Percentiles rank a stretch among this genome's conserved stretches.
Evolutionary conservation across 2,113 vertebrate species (phyloP).

Genomic region (Sula dactylatra): DNA sequence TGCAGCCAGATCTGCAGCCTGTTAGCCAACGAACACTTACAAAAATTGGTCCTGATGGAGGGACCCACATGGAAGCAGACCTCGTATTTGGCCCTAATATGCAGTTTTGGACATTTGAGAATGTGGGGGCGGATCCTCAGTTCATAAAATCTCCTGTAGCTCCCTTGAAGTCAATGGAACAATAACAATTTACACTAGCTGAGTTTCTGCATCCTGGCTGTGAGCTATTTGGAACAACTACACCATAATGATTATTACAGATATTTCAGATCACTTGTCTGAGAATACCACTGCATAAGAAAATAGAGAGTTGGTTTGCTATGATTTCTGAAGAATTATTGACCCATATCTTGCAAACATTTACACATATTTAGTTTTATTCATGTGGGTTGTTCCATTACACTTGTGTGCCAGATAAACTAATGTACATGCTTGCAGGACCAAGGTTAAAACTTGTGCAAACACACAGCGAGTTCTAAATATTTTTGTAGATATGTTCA

Average conservation of each 20-base stretch:
- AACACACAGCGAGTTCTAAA: constrained; percentile 8
- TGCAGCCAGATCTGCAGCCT: constrained; percentile 5
- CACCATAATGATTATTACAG: constrained; percentile 55
- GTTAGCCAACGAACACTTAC: not conserved
- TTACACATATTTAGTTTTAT: constrained; percentile 54
- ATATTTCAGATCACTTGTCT: constrained; percentile 34
- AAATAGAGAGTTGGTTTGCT: constrained; percentile 38
- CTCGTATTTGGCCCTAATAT: constrained; percentile 3
- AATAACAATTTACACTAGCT: constrained; percentile 57
- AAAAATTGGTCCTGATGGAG: constrained; percentile 33
- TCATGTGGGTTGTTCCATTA: constrained; percentile 40
- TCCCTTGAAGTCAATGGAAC: constrained; percentile 59
- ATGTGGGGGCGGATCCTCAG: constrained; percentile 21
- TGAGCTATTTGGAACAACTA: constrained; percentile 50
- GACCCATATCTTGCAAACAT: constrained; percentile 52
- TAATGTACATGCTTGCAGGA: not conserved
- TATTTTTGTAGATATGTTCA: not conserved
- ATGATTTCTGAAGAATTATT: constrained; percentile 57
- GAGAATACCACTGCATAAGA: not conserved
- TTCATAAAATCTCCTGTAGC: constrained; percentile 47
- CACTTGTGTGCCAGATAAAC: constrained; percentile 23
- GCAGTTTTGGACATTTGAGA: constrained; percentile 28
- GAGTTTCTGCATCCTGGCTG: constrained; percentile 55
- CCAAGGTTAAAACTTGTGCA: constrained; percentile 17
- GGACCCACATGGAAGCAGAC: constrained; percentile 1